Evolutionary conservation across 2,888 invertebrate species (phyloP).

Genomic region (Eudemis profundana): DNA sequence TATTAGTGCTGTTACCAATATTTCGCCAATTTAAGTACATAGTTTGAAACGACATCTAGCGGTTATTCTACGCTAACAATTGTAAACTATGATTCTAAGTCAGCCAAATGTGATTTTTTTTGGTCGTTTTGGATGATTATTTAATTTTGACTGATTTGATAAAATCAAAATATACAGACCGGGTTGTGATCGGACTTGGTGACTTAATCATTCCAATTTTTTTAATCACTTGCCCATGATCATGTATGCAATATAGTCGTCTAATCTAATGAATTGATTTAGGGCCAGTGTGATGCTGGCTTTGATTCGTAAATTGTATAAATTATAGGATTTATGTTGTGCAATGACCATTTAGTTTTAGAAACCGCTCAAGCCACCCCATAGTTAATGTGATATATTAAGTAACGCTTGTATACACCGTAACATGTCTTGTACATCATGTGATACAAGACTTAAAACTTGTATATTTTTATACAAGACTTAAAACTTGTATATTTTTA

Average conservation of each 20-base stretch:
- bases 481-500: slow-evolving; percentile 9
- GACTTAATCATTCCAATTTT: slow-evolving; percentile 38
- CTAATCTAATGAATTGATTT: slow-evolving; percentile 12
- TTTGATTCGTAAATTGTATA: slow-evolving; percentile 5
- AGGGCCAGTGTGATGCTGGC: slow-evolving; percentile 11
- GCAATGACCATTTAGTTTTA: slow-evolving; percentile 2
- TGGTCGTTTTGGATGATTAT: background rate
- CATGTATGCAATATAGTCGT: background rate
- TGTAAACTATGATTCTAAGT: slow-evolving; percentile 4
- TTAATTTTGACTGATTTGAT: slow-evolving; percentile 12
- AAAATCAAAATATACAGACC: background rate
- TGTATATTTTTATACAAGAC: slow-evolving; percentile 8
- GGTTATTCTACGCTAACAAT: background rate
- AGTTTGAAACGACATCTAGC: slow-evolving; percentile 26
- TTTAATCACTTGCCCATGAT: slow-evolving; percentile 14
- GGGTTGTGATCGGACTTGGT: slow-evolving; percentile 22
- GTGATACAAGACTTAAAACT: background rate
- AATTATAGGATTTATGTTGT: background rate
- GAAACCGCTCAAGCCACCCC: slow-evolving; percentile 40
- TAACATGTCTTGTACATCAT: background rate
- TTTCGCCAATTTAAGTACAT: slow-evolving; percentile 2
- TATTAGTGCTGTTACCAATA: background rate
- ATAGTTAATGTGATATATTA: slow-evolving; percentile 40
- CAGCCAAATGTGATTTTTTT: background rate
- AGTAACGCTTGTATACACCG: slow-evolving; percentile 17